Percentiles rank a stretch among this genome's conserved stretches.
Evolutionary conservation across 2,888 invertebrate species (phyloP).

Genomic region (Tipula lateralis): DNA sequence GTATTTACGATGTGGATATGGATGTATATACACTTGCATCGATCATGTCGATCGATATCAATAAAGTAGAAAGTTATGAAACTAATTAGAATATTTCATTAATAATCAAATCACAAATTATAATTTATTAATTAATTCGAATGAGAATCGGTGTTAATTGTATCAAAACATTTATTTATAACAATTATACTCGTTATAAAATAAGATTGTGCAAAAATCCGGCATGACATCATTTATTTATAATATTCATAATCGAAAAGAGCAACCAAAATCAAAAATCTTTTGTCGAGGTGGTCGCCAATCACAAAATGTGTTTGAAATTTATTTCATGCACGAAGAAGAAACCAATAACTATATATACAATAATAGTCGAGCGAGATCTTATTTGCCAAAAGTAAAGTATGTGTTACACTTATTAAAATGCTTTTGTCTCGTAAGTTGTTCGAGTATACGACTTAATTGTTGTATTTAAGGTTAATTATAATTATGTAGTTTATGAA

Average conservation of each 20-base stretch:
- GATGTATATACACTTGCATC: background rate
- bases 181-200: background rate
- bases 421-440: background rate
- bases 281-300: background rate
- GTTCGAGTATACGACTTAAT: background rate
- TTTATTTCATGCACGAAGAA: background rate
- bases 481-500: background rate
- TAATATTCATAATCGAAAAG: too few species aligned
- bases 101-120: background rate
- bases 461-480: background rate
- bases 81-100: background rate
- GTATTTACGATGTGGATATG: too few species aligned
- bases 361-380: background rate
- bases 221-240: slow-evolving; percentile 7
- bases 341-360: background rate
- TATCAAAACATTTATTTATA: background rate
- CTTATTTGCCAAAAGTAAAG: background rate
- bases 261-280: background rate
- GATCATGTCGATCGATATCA: too few species aligned
- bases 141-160: background rate
- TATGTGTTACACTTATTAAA: background rate
- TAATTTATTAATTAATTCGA: background rate
- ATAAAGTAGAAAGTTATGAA: background rate
- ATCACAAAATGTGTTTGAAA: background rate
- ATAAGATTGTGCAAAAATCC: background rate